These are phyloP conservation scores for Carpatolechia fugitivella DNA, from an alignment of 2,888 invertebrate genomes.

Conservation along the genomic window DNA sequence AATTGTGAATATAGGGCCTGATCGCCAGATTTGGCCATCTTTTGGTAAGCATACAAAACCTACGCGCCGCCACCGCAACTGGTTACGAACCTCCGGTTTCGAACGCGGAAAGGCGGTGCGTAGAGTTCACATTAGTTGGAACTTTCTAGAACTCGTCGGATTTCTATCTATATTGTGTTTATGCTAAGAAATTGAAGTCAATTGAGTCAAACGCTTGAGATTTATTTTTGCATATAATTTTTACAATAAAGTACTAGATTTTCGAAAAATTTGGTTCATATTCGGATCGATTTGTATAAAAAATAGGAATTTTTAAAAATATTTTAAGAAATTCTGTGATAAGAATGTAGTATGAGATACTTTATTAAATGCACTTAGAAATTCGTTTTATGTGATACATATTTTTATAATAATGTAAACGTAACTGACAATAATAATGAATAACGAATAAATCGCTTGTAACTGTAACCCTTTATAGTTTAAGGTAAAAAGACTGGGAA, in stretches of 20 bases:
- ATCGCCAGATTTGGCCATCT: too few relatives aligned
- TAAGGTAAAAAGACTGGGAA: constrained; percentile 46
- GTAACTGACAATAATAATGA: constrained; percentile 21
- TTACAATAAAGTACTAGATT: constrained; percentile 1
- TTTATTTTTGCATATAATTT: constrained; percentile 5
- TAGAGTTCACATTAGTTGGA: too few relatives aligned
- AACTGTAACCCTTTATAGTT: constrained; percentile 21
- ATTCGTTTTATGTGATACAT: constrained; percentile 3
- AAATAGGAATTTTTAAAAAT: neutral
- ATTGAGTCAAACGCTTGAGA: constrained; percentile 18
- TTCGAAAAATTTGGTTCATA: constrained; percentile 3
- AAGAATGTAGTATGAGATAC: constrained; percentile 4
- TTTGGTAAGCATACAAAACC: too few relatives aligned
- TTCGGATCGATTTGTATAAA: neutral
- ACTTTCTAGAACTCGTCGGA: too few relatives aligned
- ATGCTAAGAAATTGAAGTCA: constrained; percentile 2
- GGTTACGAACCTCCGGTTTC: too few relatives aligned
- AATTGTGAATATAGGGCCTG: too few relatives aligned
- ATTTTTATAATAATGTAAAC: constrained; percentile 6
- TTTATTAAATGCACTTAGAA: neutral
- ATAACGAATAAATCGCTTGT: neutral
- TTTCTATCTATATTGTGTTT: too few relatives aligned
- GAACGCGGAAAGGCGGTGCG: too few relatives aligned
- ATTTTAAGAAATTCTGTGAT: neutral
- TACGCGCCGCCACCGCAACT: too few relatives aligned